Base-by-base conservation (phyloP, 2,113 vertebrate species). In the Megaceryle maxima region DNA sequence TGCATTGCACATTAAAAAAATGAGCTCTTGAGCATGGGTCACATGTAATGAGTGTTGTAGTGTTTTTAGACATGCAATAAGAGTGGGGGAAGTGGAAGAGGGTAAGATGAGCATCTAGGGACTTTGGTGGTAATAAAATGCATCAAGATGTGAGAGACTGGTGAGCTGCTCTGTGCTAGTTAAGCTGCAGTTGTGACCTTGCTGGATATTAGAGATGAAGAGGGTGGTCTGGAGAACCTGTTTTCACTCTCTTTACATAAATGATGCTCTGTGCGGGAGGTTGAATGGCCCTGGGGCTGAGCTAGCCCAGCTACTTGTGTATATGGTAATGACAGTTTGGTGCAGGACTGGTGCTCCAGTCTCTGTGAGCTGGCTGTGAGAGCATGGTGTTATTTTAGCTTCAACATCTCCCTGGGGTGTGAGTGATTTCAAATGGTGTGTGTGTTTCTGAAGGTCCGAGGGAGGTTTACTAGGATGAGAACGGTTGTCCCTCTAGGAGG, bases 191-290 rank as follows among this genome's bases (percentile, higher is more conserved):
- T 25, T 0, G 1, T 75, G 59, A 62, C 6, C 3, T 25, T 81
- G 64, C 37, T 29, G 56, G 39, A 5, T 56, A 16, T 43, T n/a
- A 35, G 66, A 75, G 41, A 28, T 56, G 41, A 51, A 13, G 79
- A 66, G 51, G 48, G 48, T 57, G n/a, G 33, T 11, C 41, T 51
- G 16, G 35, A 35, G 24, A 89, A 35, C 55, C 33, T 41, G 20
- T 56, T 51, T 67, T 51, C 11, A 8, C 13, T 37, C 19, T 46
- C 19, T 50, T 53, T 63, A 16, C 26, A 13, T 15, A 68, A 68
- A 19, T 9, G n/a, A 14, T 1, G 2, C 18, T 35, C 16, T 0
- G 1, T 67, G n/a, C 51, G 51, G 59, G 51, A 66, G 46, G 13
- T 57, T 0, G 2, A 73, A 31, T 1, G 6, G 55, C 31, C 53